Percentiles rank a stretch among this genome's conserved stretches.
These are phyloP conservation scores for Denticeps clupeoides DNA, from an alignment of 2,797 vertebrate species.

Conservation along the genomic window DNA sequence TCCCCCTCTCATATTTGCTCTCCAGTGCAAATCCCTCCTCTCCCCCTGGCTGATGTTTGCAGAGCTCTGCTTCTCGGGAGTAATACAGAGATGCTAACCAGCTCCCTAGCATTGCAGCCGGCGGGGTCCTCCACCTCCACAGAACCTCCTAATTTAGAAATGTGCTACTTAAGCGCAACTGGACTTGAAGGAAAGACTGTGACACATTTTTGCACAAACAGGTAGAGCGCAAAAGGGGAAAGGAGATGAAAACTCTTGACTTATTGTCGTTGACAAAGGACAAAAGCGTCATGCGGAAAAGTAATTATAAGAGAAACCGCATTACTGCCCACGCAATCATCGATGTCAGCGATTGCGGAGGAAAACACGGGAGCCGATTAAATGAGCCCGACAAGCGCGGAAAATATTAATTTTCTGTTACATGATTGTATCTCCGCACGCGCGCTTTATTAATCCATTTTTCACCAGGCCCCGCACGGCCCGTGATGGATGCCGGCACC, in stretches of 20 bases:
- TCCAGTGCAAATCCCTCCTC: too few species aligned
- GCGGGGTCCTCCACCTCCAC: too few species aligned
- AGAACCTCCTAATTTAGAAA: too few species aligned
- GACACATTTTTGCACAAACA: not conserved
- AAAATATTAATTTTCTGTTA: constrained; percentile 49
- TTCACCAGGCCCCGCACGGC: constrained; percentile 37
- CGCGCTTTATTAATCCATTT: constrained; percentile 43
- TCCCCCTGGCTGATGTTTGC: too few species aligned
- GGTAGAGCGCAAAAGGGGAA: too few species aligned
- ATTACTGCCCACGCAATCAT: constrained; percentile 54
- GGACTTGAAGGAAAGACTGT: not conserved
- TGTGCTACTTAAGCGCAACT: too few species aligned
- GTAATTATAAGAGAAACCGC: constrained; percentile 56
- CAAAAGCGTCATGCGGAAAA: constrained; percentile 43
- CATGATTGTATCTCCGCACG: constrained; percentile 39
- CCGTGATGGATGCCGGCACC: constrained; percentile 30
- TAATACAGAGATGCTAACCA: too few species aligned
- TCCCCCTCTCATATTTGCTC: too few species aligned
- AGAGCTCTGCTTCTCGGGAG: too few species aligned
- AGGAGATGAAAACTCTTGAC: constrained; percentile 15
- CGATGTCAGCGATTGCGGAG: constrained; percentile 47
- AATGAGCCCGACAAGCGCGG: constrained; percentile 46
- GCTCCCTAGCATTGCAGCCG: too few species aligned
- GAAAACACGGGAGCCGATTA: constrained; percentile 42
- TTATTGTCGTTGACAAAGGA: constrained; percentile 52